A percentile compares a stretch with the other conserved stretches of the same genome.
Evolutionary conservation across 2,113 vertebrate genomes (phyloP).

Genomic region (Promerops cafer): DNA sequence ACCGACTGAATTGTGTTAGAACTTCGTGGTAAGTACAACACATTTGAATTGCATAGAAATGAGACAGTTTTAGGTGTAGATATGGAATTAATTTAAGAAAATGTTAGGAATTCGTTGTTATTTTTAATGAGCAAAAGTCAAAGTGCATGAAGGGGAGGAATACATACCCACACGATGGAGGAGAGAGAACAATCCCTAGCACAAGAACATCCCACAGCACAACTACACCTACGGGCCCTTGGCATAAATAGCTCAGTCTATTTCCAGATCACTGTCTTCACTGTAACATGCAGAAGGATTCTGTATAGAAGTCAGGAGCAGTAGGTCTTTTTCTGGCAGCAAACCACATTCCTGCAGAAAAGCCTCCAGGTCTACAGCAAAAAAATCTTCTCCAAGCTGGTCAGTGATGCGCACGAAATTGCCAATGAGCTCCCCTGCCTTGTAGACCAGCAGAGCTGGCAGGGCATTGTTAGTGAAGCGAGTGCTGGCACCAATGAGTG

Average conservation of each 20-base stretch:
- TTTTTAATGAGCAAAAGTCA: constrained; percentile 10
- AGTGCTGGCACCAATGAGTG: constrained; percentile 86
- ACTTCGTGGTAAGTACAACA: not conserved
- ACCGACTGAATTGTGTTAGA: not conserved
- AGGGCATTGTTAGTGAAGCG: constrained; percentile 88
- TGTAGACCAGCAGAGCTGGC: constrained; percentile 91
- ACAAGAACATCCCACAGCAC: not conserved
- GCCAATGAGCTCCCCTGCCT: constrained; percentile 89
- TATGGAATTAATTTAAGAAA: constrained; percentile 37
- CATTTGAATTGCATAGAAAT: not conserved
- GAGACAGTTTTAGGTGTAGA: not conserved
- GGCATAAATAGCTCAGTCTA: constrained; percentile 75
- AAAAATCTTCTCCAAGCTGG: constrained; percentile 97
- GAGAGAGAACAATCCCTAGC: not conserved
- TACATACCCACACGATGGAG: not conserved
- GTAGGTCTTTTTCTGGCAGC: constrained; percentile 85
- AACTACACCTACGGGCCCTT: not conserved
- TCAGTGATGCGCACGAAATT: constrained; percentile 97
- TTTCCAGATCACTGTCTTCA: constrained; percentile 94
- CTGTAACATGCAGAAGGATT: constrained; percentile 78
- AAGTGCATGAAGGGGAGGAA: not conserved
- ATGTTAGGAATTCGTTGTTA: not conserved
- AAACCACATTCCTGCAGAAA: constrained; percentile 93
- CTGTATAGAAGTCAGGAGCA: constrained; percentile 74
- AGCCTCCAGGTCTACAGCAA: constrained; percentile 92